Percentiles rank a stretch among this genome's conserved stretches.
Conservation (phyloP, 1,140 invertebrate species). For the Heliconius congener region DNA sequence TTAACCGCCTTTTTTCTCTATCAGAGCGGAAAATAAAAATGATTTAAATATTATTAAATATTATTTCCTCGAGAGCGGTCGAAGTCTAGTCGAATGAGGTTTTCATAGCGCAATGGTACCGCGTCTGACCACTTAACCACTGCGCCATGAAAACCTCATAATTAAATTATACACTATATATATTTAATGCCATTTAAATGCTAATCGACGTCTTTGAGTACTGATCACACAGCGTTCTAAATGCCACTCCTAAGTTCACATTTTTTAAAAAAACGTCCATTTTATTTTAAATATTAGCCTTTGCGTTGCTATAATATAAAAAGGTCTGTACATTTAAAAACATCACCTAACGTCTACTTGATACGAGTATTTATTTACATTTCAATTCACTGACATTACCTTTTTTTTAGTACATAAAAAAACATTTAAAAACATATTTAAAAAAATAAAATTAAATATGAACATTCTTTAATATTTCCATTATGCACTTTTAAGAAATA, state of each 20-base stretch:
- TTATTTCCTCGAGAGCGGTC: no score
- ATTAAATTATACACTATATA: no score
- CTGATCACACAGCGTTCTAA: neutral
- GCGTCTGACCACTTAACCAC: no score
- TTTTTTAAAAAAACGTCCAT: neutral
- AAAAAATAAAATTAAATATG: neutral
- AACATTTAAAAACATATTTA: neutral
- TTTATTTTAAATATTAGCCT: neutral
- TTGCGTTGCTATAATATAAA: neutral
- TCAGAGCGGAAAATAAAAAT: no score
- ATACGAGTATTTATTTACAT: slow-evolving; percentile 17
- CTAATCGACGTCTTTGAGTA: neutral
- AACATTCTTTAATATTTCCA: neutral
- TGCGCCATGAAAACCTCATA: no score
- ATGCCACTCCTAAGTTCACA: neutral
- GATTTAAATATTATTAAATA: no score
- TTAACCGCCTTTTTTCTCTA: no score
- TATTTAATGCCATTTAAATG: neutral
- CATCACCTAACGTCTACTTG: neutral
- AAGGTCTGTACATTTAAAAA: slow-evolving; percentile 5
- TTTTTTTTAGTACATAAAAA: neutral
- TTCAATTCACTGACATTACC: slow-evolving; percentile 12
- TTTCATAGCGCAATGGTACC: no score
- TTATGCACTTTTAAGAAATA: no score
- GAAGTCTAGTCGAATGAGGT: no score